A percentile compares a stretch with the other conserved stretches of the same genome.
phyloP scores from a whole-genome alignment of 2,888 invertebrate species.

The Colostygia pectinataria region DNA sequence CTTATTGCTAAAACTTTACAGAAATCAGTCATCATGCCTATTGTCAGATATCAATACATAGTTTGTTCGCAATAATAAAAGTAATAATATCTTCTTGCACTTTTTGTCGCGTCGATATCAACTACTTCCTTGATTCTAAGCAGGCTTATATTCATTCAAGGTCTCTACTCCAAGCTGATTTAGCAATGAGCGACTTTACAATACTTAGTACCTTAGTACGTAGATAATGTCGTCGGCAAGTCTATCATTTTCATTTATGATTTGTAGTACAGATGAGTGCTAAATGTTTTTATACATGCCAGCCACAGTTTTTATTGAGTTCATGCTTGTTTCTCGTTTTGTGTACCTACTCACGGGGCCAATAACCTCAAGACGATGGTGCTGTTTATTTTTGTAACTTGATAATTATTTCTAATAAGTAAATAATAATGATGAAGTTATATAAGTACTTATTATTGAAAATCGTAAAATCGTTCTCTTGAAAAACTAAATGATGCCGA shows the following conservation, averaged over 20 bases:
- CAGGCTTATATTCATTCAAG: constrained; percentile 47
- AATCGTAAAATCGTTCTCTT: neutral
- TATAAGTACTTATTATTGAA: no score
- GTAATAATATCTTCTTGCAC: constrained; percentile 10
- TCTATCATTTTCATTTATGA: neutral
- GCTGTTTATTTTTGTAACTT: neutral
- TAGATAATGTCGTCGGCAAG: neutral
- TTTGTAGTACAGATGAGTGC: neutral
- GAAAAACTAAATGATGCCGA: no score
- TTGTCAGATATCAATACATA: no score
- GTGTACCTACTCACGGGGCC: constrained; percentile 12
- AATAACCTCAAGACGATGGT: constrained; percentile 9
- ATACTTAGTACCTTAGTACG: no score
- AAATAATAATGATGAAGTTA: neutral
- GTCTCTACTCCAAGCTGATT: constrained; percentile 33
- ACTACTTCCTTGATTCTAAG: constrained; percentile 34
- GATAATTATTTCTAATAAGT: neutral
- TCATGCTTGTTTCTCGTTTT: constrained; percentile 20
- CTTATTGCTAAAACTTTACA: no score
- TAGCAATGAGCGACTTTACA: constrained; percentile 5
- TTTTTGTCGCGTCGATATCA: constrained; percentile 21
- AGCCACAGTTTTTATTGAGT: constrained; percentile 29
- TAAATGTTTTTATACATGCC: neutral
- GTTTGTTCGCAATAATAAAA: constrained; percentile 11
- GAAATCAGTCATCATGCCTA: no score